Evolutionary conservation across 2,888 invertebrate genomes (phyloP), one percentile per base, ranked within the genome.

Genomic region (Entomobrya multifasciata): DNA sequence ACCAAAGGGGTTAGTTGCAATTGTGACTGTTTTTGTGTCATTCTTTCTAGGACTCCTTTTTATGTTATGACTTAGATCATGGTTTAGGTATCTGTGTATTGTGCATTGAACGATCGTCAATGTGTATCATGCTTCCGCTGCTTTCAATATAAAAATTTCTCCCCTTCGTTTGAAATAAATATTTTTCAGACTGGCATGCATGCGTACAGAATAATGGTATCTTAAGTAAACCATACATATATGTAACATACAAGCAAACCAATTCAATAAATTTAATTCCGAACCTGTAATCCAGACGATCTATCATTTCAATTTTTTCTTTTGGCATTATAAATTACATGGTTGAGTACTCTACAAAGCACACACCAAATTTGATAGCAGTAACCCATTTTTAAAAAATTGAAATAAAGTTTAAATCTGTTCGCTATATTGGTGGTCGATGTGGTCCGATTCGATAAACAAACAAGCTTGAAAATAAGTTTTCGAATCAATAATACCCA

Each of bases 391-490:
- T 25, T 49, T 72, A 44, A 13, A 72, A 20, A 47, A 47, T n/a
- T n/a, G 22, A 47, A 65, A 36, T 3, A 20, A 10, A 30, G n/a
- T n/a, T n/a, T n/a, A 36, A 36, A 36, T 15, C 4, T 30, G 5
- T 49, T 13, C 49, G 13, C 25, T 20, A 10, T 72, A 17, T 6
- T 72, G 70, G 70, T 72, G 70, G 70, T 72, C 70, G 70, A 47
- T 44, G 4, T 72, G 70, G 70, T 25, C 22, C 70, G 47, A 47
- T 72, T 72, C 47, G 70, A 72, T 72, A 72, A 72, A 72, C 70
- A 72, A 72, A 72, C 70, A 72, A 72, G 17, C 11, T 44, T n/a
- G 5, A 47, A 49, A 72, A 22, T 41, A 13, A 3, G 41, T 72
- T 72, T 22, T 49, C 22, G 17, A 47, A 44, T 72, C 25, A 25